Base-by-base conservation (phyloP, 92 coral and sea anemone species). In the Virgularia gustaviana region DNA sequence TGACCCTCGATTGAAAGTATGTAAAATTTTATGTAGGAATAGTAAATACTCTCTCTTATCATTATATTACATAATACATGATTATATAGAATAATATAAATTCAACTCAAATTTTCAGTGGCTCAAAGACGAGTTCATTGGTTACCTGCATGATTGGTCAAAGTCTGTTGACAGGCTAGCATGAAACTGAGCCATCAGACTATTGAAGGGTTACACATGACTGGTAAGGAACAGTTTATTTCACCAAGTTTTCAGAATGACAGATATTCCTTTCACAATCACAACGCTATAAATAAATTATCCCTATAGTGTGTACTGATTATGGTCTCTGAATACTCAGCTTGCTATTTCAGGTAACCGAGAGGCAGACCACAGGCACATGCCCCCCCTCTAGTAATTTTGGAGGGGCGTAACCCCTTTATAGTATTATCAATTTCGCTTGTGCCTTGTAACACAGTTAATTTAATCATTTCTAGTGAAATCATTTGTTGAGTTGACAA, bases 151-250 rank as follows among this genome's bases (percentile, higher is more conserved):
- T 38, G 13, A 27, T 3, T 65, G 72, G 72, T 44, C 55, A 0
- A 42, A 20, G 11, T 65, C 72, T 13, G 72, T 65, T 9, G 57
- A 65, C 27, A 65, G 56, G 7, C 32, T 10, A 65, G 27, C 28
- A 42, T 65, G 39, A 65, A 42, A 42, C 25, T 65, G 4, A 65
- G 72, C 25, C n/a, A 42, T 1, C 56, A 65, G 32, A 65, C 72
- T 4, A 9, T 28, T 0, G 72, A 65, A 20, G 72, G 72, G 13
- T 13, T 65, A 42, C 25, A 12, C 6, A 65, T 65, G 55, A 65
- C 72, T 2, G 72, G 72, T 65, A 65, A 2, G 25, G 24, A 47
- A 47, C 18, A 47, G 15, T 47, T 47, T 47, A n/a, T n/a, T n/a
- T n/a, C n/a, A n/a, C n/a, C n/a, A n/a, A n/a, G n/a, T n/a, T n/a